Conservation (phyloP, 2,797 vertebrate species). For the Rachycentron canadum region DNA sequence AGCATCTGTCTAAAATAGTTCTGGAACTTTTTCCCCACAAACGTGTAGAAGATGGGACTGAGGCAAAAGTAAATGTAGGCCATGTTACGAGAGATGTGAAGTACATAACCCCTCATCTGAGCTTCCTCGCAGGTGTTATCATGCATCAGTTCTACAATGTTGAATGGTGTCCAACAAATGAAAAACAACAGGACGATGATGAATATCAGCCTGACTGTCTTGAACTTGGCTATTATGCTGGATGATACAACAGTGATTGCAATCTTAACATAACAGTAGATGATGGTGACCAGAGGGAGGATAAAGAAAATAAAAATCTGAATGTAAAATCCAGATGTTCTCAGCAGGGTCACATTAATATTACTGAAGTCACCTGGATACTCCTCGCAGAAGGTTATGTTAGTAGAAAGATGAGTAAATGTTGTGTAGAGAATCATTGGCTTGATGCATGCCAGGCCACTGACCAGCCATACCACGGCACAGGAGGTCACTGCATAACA, state of each 20-base stretch:
- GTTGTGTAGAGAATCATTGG: slow-evolving; percentile 67
- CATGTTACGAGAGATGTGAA: slow-evolving; percentile 75
- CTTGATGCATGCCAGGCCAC: slow-evolving; percentile 76
- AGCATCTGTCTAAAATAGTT: slow-evolving; percentile 77
- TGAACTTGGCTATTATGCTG: slow-evolving; percentile 78
- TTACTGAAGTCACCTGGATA: rapidly evolving
- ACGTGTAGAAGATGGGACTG: slow-evolving; percentile 87
- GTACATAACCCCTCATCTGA: slow-evolving; percentile 15
- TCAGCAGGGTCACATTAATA: neutral
- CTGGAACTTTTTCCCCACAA: slow-evolving; percentile 87
- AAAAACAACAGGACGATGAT: slow-evolving; percentile 85
- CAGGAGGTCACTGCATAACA: slow-evolving; percentile 76
- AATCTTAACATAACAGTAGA: slow-evolving; percentile 85
- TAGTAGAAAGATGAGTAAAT: rapidly evolving
- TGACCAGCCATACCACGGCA: slow-evolving; percentile 78
- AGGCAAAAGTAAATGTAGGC: slow-evolving; percentile 86
- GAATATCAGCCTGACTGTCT: slow-evolving; percentile 84
- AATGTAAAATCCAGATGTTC: slow-evolving; percentile 64
- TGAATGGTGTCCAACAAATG: slow-evolving; percentile 85
- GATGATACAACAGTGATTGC: slow-evolving; percentile 76
- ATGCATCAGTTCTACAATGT: slow-evolving; percentile 69
- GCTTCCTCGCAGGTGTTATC: neutral
- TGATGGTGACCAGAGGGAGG: slow-evolving; percentile 78
- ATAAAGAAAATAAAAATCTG: slow-evolving; percentile 84
- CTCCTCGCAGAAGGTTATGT: slow-evolving; percentile 44